A percentile compares a stretch with the other conserved stretches of the same genome.
phyloP scores from a whole-genome alignment of 2,113 vertebrate species.

The Phodopus roborovskii region DNA sequence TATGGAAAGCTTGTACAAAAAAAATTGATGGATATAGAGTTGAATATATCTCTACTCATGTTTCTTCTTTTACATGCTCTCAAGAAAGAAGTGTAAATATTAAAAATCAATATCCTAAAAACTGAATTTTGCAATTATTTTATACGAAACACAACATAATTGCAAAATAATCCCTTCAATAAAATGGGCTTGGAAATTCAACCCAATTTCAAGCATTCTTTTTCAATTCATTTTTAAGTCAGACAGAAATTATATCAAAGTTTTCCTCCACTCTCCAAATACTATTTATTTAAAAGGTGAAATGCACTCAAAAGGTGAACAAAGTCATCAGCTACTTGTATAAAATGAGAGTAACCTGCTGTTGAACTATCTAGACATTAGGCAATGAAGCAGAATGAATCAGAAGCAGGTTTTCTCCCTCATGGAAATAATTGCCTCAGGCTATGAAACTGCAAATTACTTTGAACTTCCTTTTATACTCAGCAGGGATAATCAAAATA shows the following conservation, averaged over 20 bases:
- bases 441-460: slow-evolving; percentile 69
- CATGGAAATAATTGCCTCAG: slow-evolving; percentile 63
- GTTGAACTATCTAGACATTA: neutral
- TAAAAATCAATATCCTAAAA: neutral
- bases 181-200: neutral
- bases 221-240: neutral
- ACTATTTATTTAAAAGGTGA: slow-evolving; percentile 37
- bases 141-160: slow-evolving; percentile 1
- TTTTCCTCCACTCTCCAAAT: neutral
- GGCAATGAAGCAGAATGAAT: neutral
- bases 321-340: neutral
- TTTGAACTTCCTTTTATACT: slow-evolving; percentile 64
- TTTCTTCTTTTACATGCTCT: neutral
- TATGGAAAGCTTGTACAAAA: neutral
- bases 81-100: neutral
- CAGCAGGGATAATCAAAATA: slow-evolving; percentile 68
- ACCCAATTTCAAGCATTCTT: neutral
- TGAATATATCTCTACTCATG: neutral
- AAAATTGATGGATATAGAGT: neutral
- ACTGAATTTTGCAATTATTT: neutral
- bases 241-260: slow-evolving; percentile 18
- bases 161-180: neutral
- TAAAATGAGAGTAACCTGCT: neutral
- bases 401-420: neutral
- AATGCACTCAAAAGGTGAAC: neutral